A percentile compares a stretch with the other conserved stretches of the same genome.
Conservation (phyloP, 2,113 vertebrate genomes). For the Campylorhamphus procurvoides region DNA sequence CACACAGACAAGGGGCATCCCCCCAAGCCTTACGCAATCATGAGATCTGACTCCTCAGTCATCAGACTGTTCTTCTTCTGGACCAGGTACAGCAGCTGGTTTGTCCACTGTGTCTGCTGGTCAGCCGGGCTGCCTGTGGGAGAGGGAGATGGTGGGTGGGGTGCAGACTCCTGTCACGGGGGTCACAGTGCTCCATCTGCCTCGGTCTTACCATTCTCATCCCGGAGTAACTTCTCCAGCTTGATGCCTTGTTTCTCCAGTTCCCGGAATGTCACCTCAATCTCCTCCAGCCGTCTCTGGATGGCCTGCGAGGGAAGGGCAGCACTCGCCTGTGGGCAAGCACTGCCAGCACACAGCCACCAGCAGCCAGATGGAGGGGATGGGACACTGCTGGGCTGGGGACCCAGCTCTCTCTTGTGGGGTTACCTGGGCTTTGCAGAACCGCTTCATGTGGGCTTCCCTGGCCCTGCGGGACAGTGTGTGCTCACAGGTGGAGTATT, state of each 20-base stretch:
- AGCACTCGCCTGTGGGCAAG: rapidly evolving
- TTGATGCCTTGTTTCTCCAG: slow-evolving; percentile 85
- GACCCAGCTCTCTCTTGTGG: not conserved
- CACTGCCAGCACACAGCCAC: not conserved
- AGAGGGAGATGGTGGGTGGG: not conserved
- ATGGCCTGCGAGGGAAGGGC: slow-evolving; percentile 77
- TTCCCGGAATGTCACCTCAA: slow-evolving; percentile 86
- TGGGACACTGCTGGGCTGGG: rapidly evolving
- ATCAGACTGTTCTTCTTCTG: slow-evolving; percentile 89
- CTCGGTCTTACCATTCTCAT: slow-evolving; percentile 75
- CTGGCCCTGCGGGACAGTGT: slow-evolving; percentile 82
- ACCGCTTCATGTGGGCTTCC: slow-evolving; percentile 83
- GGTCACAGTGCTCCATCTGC: rapidly evolving
- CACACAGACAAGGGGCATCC: rapidly evolving
- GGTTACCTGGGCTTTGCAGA: slow-evolving; percentile 88
- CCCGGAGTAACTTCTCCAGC: slow-evolving; percentile 82
- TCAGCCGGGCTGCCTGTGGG: slow-evolving; percentile 20
- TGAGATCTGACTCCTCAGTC: slow-evolving; percentile 92
- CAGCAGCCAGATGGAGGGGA: not conserved
- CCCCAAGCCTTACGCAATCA: slow-evolving; percentile 84
- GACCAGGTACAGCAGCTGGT: slow-evolving; percentile 87
- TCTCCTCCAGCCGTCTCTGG: slow-evolving; percentile 91
- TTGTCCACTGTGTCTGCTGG: slow-evolving; percentile 79
- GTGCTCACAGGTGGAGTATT: slow-evolving; percentile 77
- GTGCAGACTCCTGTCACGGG: rapidly evolving